Conservation (phyloP, 2,888 invertebrate genomes). For the Drosophila testacea region DNA sequence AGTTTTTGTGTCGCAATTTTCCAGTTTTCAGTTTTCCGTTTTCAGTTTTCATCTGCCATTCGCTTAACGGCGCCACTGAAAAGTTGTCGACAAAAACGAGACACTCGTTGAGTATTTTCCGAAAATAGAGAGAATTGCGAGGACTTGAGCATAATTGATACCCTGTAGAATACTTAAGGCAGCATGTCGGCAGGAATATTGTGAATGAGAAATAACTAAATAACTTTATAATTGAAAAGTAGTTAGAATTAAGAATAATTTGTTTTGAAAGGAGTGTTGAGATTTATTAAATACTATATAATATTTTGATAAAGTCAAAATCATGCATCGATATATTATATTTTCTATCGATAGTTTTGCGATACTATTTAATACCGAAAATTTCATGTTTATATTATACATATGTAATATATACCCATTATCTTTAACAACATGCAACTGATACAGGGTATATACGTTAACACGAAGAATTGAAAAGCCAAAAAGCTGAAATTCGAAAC, state of each 20-base stretch:
- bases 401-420: too few relatives aligned
- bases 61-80: slow-evolving; percentile 28
- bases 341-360: too few relatives aligned
- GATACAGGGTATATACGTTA: slow-evolving; percentile 4
- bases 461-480: neutral
- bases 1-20: slow-evolving; percentile 31
- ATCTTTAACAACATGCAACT: too few relatives aligned
- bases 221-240: too few relatives aligned
- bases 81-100: slow-evolving; percentile 13
- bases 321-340: too few relatives aligned
- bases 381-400: too few relatives aligned
- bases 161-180: neutral
- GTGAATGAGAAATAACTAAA: too few relatives aligned
- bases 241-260: too few relatives aligned
- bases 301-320: too few relatives aligned
- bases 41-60: slow-evolving; percentile 11
- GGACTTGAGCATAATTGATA: neutral
- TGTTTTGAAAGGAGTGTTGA: too few relatives aligned
- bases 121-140: neutral
- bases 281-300: too few relatives aligned
- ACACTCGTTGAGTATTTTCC: neutral
- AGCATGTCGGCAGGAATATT: neutral
- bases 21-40: slow-evolving; percentile 8
- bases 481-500: neutral
- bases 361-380: too few relatives aligned